These are phyloP conservation scores for Platyrinchus mystaceus DNA, from an alignment of 2,797 vertebrate genomes.

Conservation along the genomic window DNA sequence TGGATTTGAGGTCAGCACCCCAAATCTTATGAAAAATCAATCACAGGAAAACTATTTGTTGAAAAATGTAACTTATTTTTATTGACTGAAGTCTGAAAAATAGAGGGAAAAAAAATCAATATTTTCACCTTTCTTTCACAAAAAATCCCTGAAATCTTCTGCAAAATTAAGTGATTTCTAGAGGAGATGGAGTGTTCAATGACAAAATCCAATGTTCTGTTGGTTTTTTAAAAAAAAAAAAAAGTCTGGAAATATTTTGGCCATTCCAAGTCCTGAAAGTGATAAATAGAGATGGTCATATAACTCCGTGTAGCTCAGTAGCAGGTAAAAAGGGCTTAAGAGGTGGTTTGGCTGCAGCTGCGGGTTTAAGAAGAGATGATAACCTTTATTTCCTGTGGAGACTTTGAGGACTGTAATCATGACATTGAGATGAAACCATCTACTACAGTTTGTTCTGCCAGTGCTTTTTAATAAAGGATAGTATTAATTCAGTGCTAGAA, in stretches of 20 bases:
- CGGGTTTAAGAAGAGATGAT: background rate
- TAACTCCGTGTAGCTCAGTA: background rate
- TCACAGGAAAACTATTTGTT: background rate
- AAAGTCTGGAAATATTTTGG: background rate
- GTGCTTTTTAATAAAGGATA: background rate
- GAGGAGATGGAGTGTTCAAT: background rate
- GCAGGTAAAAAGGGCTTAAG: background rate
- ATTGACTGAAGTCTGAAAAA: background rate
- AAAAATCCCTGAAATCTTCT: background rate
- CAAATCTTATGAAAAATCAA: background rate
- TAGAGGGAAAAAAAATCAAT: accelerated
- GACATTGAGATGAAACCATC: background rate
- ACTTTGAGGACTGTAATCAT: background rate
- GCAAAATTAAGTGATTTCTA: background rate
- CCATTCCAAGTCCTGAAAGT: background rate
- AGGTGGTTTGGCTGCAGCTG: background rate
- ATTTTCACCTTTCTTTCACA: background rate
- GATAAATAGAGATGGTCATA: background rate
- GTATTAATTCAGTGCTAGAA: background rate
- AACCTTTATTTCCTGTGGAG: background rate
- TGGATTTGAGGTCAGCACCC: constrained; percentile 36
- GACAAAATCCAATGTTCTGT: background rate
- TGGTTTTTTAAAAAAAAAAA: background rate
- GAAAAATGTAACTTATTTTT: background rate
- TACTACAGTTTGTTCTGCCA: background rate